These are phyloP conservation scores for Drosophila melanica DNA, from an alignment of 1,140 invertebrate genomes.

Conservation along the genomic window DNA sequence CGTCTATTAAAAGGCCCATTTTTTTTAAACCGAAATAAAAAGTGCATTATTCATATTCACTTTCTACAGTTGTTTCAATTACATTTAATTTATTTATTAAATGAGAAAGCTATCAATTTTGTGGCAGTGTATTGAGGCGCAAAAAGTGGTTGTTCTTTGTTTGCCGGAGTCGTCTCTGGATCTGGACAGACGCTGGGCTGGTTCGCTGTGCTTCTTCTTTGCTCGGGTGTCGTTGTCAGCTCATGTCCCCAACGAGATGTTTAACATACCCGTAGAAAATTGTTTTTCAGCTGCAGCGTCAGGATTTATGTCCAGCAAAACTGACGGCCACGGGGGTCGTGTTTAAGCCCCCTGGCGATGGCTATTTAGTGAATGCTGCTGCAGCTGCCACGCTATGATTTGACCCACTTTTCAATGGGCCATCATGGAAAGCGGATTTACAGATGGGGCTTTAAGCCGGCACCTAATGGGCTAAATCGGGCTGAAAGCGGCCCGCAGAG, in stretches of 20 bases:
- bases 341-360: conserved; percentile 34
- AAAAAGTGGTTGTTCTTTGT: conserved; percentile 24
- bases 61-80: too few relatives aligned
- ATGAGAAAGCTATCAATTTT: background rate
- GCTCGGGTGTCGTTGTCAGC: conserved; percentile 73
- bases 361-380: conserved; percentile 74
- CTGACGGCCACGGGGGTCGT: conserved; percentile 16
- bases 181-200: conserved; percentile 47
- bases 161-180: conserved; percentile 36
- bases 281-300: conserved; percentile 75
- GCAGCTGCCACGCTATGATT: conserved; percentile 59
- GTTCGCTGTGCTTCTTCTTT: background rate
- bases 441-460: conserved; percentile 61
- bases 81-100: too few relatives aligned
- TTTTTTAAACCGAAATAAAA: too few relatives aligned
- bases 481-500: conserved; percentile 32
- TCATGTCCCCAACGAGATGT: conserved; percentile 71
- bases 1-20: too few relatives aligned
- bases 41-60: too few relatives aligned
- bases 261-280: conserved; percentile 80
- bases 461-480: conserved; percentile 67
- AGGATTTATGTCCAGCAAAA: conserved; percentile 67
- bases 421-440: conserved; percentile 18
- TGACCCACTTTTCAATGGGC: conserved; percentile 68
- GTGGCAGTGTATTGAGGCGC: conserved; percentile 41